Percentiles rank a stretch among this genome's conserved stretches.
Evolutionary conservation across 2,888 invertebrate species (phyloP).

Genomic region (Stegophylla sp.): DNA sequence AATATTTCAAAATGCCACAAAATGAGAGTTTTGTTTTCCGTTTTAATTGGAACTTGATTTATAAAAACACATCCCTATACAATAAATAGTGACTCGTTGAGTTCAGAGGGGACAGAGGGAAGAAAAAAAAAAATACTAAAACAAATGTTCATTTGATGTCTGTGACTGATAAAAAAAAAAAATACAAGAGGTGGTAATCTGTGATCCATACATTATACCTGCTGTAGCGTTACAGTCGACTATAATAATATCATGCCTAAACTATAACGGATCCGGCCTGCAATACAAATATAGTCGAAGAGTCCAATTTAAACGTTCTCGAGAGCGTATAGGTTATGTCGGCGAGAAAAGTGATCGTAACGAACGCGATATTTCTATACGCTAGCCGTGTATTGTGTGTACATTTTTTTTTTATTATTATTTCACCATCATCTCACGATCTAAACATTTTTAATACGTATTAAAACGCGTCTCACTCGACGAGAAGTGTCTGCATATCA

Average conservation of each 20-base stretch:
- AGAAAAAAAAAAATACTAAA: background rate
- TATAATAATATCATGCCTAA: background rate
- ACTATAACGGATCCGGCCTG: background rate
- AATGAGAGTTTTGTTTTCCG: background rate
- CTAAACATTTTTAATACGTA: too few relatives aligned
- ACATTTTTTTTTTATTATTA: too few relatives aligned
- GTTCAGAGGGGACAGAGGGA: background rate
- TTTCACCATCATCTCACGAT: too few relatives aligned
- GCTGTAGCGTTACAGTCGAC: background rate
- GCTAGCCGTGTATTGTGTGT: too few relatives aligned
- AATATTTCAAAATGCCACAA: background rate
- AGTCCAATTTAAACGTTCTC: constrained; percentile 1
- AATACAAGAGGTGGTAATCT: constrained; percentile 19
- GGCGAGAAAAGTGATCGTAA: background rate
- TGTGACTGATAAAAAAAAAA: constrained; percentile 34
- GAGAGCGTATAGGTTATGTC: background rate
- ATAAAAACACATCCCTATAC: constrained; percentile 11
- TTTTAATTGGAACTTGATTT: constrained; percentile 37
- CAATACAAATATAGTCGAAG: constrained; percentile 6
- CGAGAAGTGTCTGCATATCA: too few relatives aligned
- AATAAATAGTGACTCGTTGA: constrained; percentile 38
- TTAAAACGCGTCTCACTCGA: too few relatives aligned
- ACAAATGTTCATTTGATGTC: constrained; percentile 37
- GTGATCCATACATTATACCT: background rate
- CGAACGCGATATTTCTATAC: too few relatives aligned